These are phyloP conservation scores for Nannospalax galili DNA, from an alignment of 2,113 vertebrate species.

Conservation along the genomic window DNA sequence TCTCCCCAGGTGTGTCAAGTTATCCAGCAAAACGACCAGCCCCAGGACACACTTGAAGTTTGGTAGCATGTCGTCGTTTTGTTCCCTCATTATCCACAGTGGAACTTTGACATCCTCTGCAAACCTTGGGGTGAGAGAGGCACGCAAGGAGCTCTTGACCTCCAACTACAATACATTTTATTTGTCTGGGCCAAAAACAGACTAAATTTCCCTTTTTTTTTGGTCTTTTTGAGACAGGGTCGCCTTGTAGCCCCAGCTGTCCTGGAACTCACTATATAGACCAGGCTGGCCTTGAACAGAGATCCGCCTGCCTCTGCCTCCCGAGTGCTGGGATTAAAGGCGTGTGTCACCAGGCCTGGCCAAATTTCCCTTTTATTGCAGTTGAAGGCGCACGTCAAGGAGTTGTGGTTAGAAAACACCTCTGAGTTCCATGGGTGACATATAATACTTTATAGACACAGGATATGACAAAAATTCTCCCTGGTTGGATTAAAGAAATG, in stretches of 20 bases:
- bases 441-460: background rate
- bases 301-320: no score
- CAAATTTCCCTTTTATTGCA: slow-evolving; percentile 46
- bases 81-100: background rate
- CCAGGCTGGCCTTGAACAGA: no score
- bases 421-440: background rate
- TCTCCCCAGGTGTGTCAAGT: no score
- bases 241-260: no score
- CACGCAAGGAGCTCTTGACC: background rate
- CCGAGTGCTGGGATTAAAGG: no score
- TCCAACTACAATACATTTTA: background rate
- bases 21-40: no score
- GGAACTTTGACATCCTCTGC: slow-evolving; percentile 31
- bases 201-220: slow-evolving; percentile 28
- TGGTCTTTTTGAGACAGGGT: no score
- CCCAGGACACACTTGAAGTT: background rate
- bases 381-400: slow-evolving; percentile 46
- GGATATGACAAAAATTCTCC: background rate
- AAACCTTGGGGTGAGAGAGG: slow-evolving; percentile 56
- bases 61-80: no score
- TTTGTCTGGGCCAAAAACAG: slow-evolving; percentile 5
- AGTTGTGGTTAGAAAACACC: slow-evolving; percentile 30
- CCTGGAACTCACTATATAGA: no score
- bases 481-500: slow-evolving; percentile 2
- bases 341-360: no score